Percentiles rank a stretch among this genome's conserved stretches.
Evolutionary conservation across 2,797 vertebrate species (phyloP).

Genomic region (Platalea minor): DNA sequence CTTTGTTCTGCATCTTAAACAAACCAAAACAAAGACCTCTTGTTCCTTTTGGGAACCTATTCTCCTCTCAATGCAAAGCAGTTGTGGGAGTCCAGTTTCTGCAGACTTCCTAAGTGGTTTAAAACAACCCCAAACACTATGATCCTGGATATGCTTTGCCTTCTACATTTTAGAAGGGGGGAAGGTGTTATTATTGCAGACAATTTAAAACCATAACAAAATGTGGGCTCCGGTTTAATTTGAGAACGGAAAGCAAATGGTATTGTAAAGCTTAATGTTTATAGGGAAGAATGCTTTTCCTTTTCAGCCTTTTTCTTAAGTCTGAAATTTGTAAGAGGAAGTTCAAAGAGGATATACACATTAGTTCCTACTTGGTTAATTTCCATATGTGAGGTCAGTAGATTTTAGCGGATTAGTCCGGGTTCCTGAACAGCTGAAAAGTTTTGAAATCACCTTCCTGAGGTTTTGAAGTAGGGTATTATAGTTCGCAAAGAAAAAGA

Average conservation of each 20-base stretch:
- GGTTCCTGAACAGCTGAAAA: conserved; percentile 22
- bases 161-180: not conserved
- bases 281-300: conserved; percentile 33
- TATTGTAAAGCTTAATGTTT: conserved; percentile 20
- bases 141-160: not conserved
- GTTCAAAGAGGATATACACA: conserved; percentile 4
- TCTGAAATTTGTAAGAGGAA: conserved; percentile 31
- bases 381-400: conserved; percentile 17
- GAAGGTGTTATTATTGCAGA: not conserved
- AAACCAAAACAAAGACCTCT: conserved; percentile 15
- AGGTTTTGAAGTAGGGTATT: conserved; percentile 15
- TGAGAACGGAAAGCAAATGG: not conserved
- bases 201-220: conserved; percentile 34
- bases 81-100: not conserved
- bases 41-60: not conserved
- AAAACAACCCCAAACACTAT: not conserved
- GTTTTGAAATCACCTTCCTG: conserved; percentile 30
- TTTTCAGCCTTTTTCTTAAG: conserved; percentile 28
- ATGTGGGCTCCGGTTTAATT: not conserved
- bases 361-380: not conserved
- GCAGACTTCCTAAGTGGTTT: not conserved
- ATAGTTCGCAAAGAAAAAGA: not conserved
- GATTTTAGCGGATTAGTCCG: conserved; percentile 10
- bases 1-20: conserved; percentile 51
- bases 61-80: not conserved